Conservation (phyloP, 2,888 invertebrate species). For the Drosophila cognata region DNA sequence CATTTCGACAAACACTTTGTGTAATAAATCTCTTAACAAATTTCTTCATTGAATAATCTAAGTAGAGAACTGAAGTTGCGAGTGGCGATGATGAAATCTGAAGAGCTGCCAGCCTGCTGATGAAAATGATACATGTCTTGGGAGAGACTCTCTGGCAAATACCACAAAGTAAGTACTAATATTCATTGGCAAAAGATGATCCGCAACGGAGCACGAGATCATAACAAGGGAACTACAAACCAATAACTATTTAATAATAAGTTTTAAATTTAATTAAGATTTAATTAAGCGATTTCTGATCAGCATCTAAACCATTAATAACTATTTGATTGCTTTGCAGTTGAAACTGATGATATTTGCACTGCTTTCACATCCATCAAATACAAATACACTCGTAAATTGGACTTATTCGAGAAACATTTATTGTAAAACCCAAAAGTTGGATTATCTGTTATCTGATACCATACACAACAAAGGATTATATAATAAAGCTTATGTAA, state of each 20-base stretch:
- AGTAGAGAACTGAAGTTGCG: background rate
- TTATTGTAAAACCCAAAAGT: slow-evolving; percentile 52
- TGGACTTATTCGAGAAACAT: slow-evolving; percentile 46
- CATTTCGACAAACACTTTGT: background rate
- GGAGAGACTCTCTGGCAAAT: background rate
- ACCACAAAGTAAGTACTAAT: background rate
- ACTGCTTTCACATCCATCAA: background rate
- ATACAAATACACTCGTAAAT: background rate
- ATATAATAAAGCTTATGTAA: slow-evolving; percentile 44
- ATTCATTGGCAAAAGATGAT: background rate
- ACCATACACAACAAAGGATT: slow-evolving; percentile 34
- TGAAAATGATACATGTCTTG: background rate
- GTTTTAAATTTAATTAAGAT: background rate
- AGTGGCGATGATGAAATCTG: background rate
- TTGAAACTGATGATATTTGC: background rate
- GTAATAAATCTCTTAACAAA: background rate
- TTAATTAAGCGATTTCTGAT: background rate
- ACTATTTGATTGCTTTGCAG: background rate
- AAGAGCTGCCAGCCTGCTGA: background rate
- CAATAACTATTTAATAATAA: background rate
- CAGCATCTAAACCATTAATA: background rate
- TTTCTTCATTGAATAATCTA: background rate
- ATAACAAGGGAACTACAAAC: background rate
- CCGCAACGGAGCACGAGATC: background rate
- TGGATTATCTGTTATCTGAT: slow-evolving; percentile 35